Base-by-base conservation (phyloP, 1,140 invertebrate species). In the Notospermus geniculatus region DNA sequence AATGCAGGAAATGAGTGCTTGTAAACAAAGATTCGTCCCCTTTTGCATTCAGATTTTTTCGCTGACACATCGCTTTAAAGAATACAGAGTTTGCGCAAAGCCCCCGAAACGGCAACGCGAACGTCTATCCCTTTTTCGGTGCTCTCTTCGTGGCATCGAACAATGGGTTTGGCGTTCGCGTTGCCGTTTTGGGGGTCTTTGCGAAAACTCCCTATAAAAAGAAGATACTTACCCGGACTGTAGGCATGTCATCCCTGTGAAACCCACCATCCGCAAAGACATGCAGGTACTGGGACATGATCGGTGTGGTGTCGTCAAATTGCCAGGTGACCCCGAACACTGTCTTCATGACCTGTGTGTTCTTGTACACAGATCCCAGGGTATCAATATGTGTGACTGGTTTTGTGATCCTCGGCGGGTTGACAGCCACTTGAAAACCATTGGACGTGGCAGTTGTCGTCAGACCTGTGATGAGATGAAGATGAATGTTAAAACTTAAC, bases 231-330 rank as follows among this genome's bases (percentile, higher is more conserved):
- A 68, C 69, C 64, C 65, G 28, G 27, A 64, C 54, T 15, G 65
- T 45, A 2, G 57, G 25, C 15, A 61, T 39, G 5, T 71, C 23
- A 46, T 67, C 67, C 52, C 65, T 61, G 23, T 65, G 65, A 17
- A 57, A 50, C n/a, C n/a, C n/a, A 23, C 46, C 46, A 53, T 71
- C 67, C 15, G 64, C 60, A 13, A 57, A 59, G 13, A 71, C 22
- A n/a, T 67, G 69, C 13, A 71, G 15, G 54, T 61, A 66, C 45
- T 71, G 67, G 25, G 62, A 59, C 43, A 60, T 65, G n/a, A 71
- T 60, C 30, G 56, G 59, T 11, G 69, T 59, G 1, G 55, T 0
- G 32, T 69, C 67, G 13, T 29, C 43, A 2, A 63, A 55, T 11
- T 53, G 59, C 69, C 69, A 71, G 29, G 54, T 30, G 2, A 67